Evolutionary conservation across 2,113 vertebrate species (phyloP).

Genomic region (Saccopteryx bilineata): DNA sequence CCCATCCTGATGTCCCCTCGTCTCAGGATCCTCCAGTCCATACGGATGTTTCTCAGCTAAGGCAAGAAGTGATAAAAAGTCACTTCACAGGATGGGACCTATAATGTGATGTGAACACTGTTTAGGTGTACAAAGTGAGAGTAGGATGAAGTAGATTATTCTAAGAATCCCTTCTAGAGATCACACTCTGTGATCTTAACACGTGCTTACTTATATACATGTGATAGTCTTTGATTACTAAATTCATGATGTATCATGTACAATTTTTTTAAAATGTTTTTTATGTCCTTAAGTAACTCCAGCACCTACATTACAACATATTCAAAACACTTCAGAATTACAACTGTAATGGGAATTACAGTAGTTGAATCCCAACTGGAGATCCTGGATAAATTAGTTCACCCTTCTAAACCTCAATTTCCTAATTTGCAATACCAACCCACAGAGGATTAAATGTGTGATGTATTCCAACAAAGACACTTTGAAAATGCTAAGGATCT

Average conservation of each 20-base stretch:
- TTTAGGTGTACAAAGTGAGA: not conserved
- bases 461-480: not conserved
- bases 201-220: not conserved
- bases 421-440: not conserved
- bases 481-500: not conserved
- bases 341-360: not conserved
- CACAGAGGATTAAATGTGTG: not conserved
- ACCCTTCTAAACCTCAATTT: not conserved
- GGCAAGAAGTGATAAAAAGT: not conserved
- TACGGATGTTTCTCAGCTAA: not conserved
- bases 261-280: not conserved
- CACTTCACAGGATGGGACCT: not conserved
- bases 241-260: not conserved
- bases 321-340: not conserved
- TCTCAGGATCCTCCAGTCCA: not conserved
- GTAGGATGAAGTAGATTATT: not conserved
- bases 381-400: not conserved
- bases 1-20: not conserved
- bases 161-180: not conserved
- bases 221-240: not conserved
- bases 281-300: not conserved
- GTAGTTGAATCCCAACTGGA: not conserved
- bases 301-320: constrained; percentile 26
- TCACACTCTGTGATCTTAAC: not conserved
- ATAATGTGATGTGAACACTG: not conserved